phyloP scores from a whole-genome alignment of 1,140 invertebrate species.

The Rhagoletis pomonella region DNA sequence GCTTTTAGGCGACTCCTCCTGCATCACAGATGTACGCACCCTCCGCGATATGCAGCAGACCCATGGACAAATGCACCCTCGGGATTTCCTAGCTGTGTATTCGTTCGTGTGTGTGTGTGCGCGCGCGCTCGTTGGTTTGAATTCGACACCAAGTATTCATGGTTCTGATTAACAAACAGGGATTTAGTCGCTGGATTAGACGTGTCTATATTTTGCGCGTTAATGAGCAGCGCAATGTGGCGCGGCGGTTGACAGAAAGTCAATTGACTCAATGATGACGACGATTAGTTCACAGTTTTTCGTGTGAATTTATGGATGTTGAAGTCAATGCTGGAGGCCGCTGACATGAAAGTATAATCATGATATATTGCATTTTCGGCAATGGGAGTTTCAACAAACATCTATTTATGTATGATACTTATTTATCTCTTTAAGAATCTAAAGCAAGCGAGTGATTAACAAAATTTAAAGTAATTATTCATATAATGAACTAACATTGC shows the following conservation, averaged over 20 bases:
- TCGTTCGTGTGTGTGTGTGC: not conserved
- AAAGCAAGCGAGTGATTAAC: no score
- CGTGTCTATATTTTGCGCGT: constrained; percentile 41
- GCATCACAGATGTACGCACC: not conserved
- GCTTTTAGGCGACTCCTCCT: not conserved
- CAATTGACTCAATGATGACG: constrained; percentile 10
- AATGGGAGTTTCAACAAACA: no score
- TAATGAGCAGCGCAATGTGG: constrained; percentile 1
- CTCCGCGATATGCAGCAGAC: not conserved
- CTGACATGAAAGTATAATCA: no score
- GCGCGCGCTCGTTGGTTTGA: not conserved
- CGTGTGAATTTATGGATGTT: not conserved
- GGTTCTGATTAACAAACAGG: constrained; percentile 26
- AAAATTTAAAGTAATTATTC: no score
- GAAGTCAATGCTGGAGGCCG: not conserved
- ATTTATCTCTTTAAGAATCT: no score
- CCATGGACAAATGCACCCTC: not conserved
- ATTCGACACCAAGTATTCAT: not conserved
- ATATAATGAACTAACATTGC: no score
- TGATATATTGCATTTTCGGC: no score
- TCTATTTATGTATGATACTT: no score
- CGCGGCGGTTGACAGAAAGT: constrained; percentile 26
- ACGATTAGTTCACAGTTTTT: constrained; percentile 19
- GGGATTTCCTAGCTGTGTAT: not conserved
- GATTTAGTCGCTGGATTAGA: constrained; percentile 38